Evolutionary conservation across 2,888 invertebrate genomes (phyloP).

Genomic region (Gymnosoma rotundatum): DNA sequence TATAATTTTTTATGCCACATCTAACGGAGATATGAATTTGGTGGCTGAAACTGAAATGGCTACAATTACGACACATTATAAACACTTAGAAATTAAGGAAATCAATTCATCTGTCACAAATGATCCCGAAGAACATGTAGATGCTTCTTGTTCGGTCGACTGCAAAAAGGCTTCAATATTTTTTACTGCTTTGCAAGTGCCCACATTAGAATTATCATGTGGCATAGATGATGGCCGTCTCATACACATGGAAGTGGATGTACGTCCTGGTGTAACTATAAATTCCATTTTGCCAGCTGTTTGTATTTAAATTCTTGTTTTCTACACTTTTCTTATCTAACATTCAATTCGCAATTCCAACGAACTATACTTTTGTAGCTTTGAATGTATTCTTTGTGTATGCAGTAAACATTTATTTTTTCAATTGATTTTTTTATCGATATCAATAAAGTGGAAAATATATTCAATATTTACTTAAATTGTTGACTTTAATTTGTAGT

Average conservation of each 20-base stretch:
- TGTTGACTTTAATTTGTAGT: constrained; percentile 41
- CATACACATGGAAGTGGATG: constrained; percentile 88
- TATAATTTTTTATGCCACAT: constrained; percentile 88
- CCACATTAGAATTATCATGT: constrained; percentile 88
- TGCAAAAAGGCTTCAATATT: constrained; percentile 91
- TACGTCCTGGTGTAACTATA: constrained; percentile 88
- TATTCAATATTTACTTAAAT: constrained; percentile 54
- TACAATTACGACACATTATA: constrained; percentile 91
- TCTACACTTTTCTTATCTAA: constrained; percentile 18
- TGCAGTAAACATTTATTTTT: constrained; percentile 20
- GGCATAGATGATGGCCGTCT: constrained; percentile 89
- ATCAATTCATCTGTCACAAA: constrained; percentile 78
- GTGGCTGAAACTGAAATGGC: constrained; percentile 91
- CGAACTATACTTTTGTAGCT: constrained; percentile 29
- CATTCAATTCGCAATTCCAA: constrained; percentile 26
- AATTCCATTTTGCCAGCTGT: constrained; percentile 92
- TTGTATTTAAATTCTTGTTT: constrained; percentile 74
- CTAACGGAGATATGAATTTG: constrained; percentile 87
- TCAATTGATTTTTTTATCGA: constrained; percentile 32
- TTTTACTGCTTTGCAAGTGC: constrained; percentile 89
- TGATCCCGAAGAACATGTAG: constrained; percentile 79
- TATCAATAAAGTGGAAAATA: constrained; percentile 63
- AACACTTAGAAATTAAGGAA: constrained; percentile 85
- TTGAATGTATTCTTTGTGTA: constrained; percentile 12
- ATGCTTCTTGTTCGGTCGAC: constrained; percentile 86